Evolutionary conservation across 2,797 vertebrate genomes (phyloP).

Genomic region (Phoebastria nigripes): DNA sequence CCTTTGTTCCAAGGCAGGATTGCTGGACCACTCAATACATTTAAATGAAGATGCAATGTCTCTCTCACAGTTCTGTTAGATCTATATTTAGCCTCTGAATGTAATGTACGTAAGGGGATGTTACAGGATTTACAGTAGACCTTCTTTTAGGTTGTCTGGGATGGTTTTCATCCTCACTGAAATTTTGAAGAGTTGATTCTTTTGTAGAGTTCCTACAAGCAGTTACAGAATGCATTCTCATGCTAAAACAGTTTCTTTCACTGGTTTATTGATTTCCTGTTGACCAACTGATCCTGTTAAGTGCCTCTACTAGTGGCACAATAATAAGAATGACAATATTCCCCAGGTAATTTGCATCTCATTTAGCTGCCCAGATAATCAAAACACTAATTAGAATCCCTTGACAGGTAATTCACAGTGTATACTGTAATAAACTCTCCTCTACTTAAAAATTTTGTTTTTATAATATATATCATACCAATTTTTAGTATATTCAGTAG

Average conservation of each 20-base stretch:
- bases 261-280: background rate
- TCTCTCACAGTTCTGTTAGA: background rate
- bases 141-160: background rate
- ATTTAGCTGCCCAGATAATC: background rate
- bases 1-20: background rate
- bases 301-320: background rate
- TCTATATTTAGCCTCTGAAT: background rate
- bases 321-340: background rate
- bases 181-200: background rate
- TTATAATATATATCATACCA: background rate
- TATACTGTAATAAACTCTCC: background rate
- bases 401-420: background rate
- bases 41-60: background rate
- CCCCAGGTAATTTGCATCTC: background rate
- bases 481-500: background rate
- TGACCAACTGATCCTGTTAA: background rate
- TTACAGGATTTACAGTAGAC: background rate
- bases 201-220: background rate
- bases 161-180: background rate
- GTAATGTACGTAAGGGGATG: accelerated
- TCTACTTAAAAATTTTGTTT: background rate
- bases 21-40: background rate
- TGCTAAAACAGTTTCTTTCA: background rate
- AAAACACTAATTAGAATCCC: background rate
- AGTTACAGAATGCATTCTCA: background rate